Evolutionary conservation across 1,140 invertebrate genomes (phyloP).

Genomic region (Leptinotarsa undecemlineata): DNA sequence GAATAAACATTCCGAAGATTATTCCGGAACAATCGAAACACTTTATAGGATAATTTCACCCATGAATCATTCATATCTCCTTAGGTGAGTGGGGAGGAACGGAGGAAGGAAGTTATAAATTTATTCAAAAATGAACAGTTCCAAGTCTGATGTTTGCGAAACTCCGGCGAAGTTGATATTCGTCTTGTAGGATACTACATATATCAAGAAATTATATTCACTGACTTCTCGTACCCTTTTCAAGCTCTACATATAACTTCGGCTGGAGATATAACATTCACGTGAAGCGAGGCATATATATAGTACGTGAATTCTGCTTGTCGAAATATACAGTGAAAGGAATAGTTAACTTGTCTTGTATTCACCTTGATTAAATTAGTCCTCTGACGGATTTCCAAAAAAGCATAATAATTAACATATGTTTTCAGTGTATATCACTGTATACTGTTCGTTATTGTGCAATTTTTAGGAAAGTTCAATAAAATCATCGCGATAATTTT

Average conservation of each 20-base stretch:
- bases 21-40: constrained; percentile 3
- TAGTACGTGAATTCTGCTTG: too few species aligned
- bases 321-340: too few species aligned
- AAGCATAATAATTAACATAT: too few species aligned
- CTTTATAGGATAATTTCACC: neutral
- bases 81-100: neutral
- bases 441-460: too few species aligned
- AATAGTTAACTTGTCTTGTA: too few species aligned
- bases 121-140: constrained; percentile 8
- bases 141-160: neutral
- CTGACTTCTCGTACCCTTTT: neutral
- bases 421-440: too few species aligned
- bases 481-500: too few species aligned
- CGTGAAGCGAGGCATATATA: too few species aligned
- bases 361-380: too few species aligned
- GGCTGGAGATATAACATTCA: neutral
- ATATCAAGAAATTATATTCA: constrained; percentile 8
- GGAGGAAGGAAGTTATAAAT: neutral
- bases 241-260: constrained; percentile 5
- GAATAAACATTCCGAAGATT: neutral
- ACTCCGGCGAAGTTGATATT: neutral
- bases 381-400: too few species aligned
- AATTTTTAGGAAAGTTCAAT: too few species aligned
- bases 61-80: constrained; percentile 3
- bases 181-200: neutral